A percentile compares a stretch with the other conserved stretches of the same genome.
Evolutionary conservation across 2,797 vertebrate species (phyloP).

Genomic region (Oreonectes daqikongensis): DNA sequence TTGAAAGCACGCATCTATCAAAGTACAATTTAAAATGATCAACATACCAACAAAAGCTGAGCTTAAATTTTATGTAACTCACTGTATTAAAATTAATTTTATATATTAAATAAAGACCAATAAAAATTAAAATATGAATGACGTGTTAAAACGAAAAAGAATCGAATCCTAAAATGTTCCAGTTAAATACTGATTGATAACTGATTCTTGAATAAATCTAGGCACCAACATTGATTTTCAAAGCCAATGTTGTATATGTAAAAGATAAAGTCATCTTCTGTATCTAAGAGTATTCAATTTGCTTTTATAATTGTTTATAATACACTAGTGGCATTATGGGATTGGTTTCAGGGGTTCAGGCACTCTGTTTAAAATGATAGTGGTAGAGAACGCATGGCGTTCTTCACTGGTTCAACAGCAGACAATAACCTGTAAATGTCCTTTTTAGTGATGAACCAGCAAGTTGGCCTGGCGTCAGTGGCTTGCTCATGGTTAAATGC

Average conservation of each 20-base stretch:
- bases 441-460: slow-evolving; percentile 25
- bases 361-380: slow-evolving; percentile 7
- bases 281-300: slow-evolving; percentile 37
- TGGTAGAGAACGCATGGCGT: background rate
- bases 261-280: background rate
- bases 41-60: no score
- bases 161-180: background rate
- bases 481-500: slow-evolving; percentile 14
- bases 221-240: background rate
- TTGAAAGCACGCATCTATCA: background rate
- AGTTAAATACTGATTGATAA: background rate
- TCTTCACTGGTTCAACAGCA: slow-evolving; percentile 34
- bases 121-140: background rate
- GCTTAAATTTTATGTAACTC: background rate
- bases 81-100: background rate
- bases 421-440: slow-evolving; percentile 37
- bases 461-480: slow-evolving; percentile 31
- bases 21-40: background rate
- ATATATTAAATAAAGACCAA: background rate
- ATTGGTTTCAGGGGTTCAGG: slow-evolving; percentile 19
- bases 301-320: slow-evolving; percentile 10
- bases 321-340: slow-evolving; percentile 14
- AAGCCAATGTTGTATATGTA: background rate
- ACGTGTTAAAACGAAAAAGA: background rate
- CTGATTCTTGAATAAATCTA: slow-evolving; percentile 6